These are phyloP conservation scores for Criorhina ranunculi DNA, from an alignment of 2,888 invertebrate genomes.

Conservation along the genomic window DNA sequence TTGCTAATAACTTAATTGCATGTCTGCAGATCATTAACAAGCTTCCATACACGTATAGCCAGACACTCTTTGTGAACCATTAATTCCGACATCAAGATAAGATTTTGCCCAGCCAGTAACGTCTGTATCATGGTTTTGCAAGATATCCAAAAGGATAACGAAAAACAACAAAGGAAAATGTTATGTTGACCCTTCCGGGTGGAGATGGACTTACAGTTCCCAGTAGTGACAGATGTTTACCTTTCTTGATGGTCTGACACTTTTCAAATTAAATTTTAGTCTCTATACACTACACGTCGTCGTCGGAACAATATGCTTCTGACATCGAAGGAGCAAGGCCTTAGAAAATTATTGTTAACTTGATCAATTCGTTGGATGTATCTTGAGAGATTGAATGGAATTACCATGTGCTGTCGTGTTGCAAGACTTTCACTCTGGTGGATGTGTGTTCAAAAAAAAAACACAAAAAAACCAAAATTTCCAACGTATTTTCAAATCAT, in stretches of 20 bases:
- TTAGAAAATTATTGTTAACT: constrained; percentile 51
- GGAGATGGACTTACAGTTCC: constrained; percentile 7
- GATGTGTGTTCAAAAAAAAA: constrained; percentile 4
- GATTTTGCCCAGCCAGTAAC: constrained; percentile 42
- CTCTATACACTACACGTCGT: constrained; percentile 25
- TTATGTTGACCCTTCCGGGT: constrained; percentile 5
- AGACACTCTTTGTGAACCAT: constrained; percentile 47
- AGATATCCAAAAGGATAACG: constrained; percentile 8
- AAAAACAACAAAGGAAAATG: constrained; percentile 3
- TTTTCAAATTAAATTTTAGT: constrained; percentile 71
- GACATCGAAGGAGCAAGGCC: constrained; percentile 31
- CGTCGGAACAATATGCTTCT: constrained; percentile 47
- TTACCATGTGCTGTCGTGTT: constrained; percentile 34
- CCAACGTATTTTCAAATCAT: constrained; percentile 52
- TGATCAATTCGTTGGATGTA: constrained; percentile 50
- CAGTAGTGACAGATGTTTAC: constrained; percentile 49
- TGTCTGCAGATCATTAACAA: constrained; percentile 68
- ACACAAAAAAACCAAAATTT: neutral
- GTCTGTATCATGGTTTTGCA: constrained; percentile 33
- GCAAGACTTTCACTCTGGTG: constrained; percentile 7
- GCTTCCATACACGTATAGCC: constrained; percentile 13
- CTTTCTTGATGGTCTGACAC: constrained; percentile 57
- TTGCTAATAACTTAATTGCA: constrained; percentile 65
- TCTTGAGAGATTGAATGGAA: constrained; percentile 28
- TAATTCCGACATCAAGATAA: constrained; percentile 58